phyloP scores from a whole-genome alignment of 1,140 invertebrate species.

The Choristoneura fumiferana region DNA sequence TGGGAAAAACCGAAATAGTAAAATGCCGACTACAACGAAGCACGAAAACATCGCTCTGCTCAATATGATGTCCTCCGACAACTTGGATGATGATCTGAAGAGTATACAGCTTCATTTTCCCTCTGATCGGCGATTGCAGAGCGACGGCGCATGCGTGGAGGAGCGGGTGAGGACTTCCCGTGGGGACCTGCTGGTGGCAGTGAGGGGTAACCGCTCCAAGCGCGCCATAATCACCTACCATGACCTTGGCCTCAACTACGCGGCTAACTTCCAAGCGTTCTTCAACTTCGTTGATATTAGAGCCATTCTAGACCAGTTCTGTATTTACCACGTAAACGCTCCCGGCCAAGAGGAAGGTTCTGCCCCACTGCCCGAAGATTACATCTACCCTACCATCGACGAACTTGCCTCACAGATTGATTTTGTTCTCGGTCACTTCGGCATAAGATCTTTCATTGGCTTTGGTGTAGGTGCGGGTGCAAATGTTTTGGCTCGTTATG shows the following conservation, averaged over 20 bases:
- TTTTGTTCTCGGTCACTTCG: constrained; percentile 93
- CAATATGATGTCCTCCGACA: constrained; percentile 89
- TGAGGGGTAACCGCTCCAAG: constrained; percentile 94
- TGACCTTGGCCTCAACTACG: constrained; percentile 97
- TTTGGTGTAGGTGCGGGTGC: constrained; percentile 98
- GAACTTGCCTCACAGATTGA: constrained; percentile 94
- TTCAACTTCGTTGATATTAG: constrained; percentile 99
- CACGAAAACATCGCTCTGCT: constrained; percentile 70
- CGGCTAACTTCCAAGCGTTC: constrained; percentile 97
- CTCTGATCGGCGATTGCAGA: constrained; percentile 83
- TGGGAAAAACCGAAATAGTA: constrained; percentile 27
- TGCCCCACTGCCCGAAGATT: constrained; percentile 93
- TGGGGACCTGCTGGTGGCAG: constrained; percentile 92
- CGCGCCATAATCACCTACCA: constrained; percentile 98
- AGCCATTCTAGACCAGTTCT: constrained; percentile 96
- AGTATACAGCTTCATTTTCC: constrained; percentile 94
- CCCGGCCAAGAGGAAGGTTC: constrained; percentile 99
- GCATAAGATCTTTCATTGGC: constrained; percentile 94
- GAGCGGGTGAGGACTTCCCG: constrained; percentile 91
- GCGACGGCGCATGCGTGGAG: constrained; percentile 85
- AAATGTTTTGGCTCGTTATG: constrained; percentile 96
- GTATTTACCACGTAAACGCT: constrained; percentile 98
- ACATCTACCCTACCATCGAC: constrained; percentile 97
- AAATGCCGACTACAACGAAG: constrained; percentile 59
- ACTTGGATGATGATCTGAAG: constrained; percentile 94